A percentile compares a stretch with the other conserved stretches of the same genome.
phyloP scores from a whole-genome alignment of 2,797 vertebrate species.

The Syngnathus rostellatus region DNA sequence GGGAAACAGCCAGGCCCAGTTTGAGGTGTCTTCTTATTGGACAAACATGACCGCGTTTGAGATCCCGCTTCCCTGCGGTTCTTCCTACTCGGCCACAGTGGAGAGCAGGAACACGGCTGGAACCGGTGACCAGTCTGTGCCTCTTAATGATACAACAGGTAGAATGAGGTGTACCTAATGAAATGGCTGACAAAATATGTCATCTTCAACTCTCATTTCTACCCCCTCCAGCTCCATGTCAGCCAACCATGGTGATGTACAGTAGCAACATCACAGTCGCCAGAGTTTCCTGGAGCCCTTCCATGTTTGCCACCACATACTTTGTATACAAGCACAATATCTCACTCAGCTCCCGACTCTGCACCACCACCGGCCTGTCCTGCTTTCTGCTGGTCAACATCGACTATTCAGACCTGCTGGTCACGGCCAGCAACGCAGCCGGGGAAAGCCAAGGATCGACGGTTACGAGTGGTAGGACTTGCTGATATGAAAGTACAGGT shows the following conservation, averaged over 20 bases:
- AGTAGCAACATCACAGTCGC: slow-evolving; percentile 25
- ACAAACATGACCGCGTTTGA: slow-evolving; percentile 59
- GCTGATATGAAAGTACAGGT: not conserved
- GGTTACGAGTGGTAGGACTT: slow-evolving; percentile 34
- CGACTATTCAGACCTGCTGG: slow-evolving; percentile 26
- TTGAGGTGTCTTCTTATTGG: slow-evolving; percentile 68
- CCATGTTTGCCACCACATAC: slow-evolving; percentile 52
- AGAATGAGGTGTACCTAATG: slow-evolving; percentile 5
- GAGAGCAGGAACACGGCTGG: slow-evolving; percentile 56
- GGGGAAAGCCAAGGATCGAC: slow-evolving; percentile 57
- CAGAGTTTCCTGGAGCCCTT: slow-evolving; percentile 55
- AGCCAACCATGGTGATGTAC: slow-evolving; percentile 47
- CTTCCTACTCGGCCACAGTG: slow-evolving; percentile 58
- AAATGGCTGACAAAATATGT: not conserved
- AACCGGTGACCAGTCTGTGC: slow-evolving; percentile 41
- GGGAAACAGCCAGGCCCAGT: slow-evolving; percentile 43
- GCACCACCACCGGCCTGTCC: slow-evolving; percentile 46
- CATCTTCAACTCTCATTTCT: not conserved
- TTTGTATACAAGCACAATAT: slow-evolving; percentile 40
- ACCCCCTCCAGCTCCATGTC: slow-evolving; percentile 62
- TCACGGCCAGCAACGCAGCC: slow-evolving; percentile 60
- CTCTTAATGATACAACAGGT: slow-evolving; percentile 65
- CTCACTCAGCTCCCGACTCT: slow-evolving; percentile 32
- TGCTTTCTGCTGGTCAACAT: slow-evolving; percentile 47
- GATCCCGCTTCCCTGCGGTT: slow-evolving; percentile 68